phyloP scores from a whole-genome alignment of 2,113 vertebrate species.

The Platichthys stellatus region DNA sequence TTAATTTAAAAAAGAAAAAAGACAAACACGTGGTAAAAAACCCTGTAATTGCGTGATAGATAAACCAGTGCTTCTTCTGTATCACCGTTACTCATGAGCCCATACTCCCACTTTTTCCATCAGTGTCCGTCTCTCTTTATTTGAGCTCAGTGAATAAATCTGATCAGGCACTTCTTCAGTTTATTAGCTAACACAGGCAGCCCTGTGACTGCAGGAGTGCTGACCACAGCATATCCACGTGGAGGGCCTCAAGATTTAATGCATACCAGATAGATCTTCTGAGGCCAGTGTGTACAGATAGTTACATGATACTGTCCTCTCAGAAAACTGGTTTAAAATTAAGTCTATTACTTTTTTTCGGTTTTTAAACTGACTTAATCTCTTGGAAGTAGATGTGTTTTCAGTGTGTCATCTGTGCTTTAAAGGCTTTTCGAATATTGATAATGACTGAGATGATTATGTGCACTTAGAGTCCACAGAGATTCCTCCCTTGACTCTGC shows the following conservation, averaged over 20 bases:
- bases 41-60: neutral
- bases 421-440: neutral
- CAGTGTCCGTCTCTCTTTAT: conserved; percentile 35
- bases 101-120: conserved; percentile 30
- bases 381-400: neutral
- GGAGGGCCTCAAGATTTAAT: conserved; percentile 61
- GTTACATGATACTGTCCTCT: neutral
- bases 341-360: no score
- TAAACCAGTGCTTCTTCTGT: conserved; percentile 2
- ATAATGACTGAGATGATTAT: neutral
- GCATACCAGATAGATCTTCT: conserved; percentile 53
- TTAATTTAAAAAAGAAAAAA: neutral
- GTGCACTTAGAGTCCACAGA: neutral
- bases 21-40: neutral
- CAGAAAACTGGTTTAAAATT: no score
- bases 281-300: conserved; percentile 35
- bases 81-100: conserved; percentile 16
- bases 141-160: conserved; percentile 75
- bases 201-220: conserved; percentile 55
- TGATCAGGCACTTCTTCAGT: conserved; percentile 66
- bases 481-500: conserved; percentile 5
- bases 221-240: conserved; percentile 70
- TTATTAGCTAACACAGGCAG: conserved; percentile 69
- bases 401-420: neutral
- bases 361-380: no score